Percentiles rank a stretch among this genome's conserved stretches.
Evolutionary conservation across 2,797 vertebrate species (phyloP).

Genomic region (Paedocypris micromegethes): DNA sequence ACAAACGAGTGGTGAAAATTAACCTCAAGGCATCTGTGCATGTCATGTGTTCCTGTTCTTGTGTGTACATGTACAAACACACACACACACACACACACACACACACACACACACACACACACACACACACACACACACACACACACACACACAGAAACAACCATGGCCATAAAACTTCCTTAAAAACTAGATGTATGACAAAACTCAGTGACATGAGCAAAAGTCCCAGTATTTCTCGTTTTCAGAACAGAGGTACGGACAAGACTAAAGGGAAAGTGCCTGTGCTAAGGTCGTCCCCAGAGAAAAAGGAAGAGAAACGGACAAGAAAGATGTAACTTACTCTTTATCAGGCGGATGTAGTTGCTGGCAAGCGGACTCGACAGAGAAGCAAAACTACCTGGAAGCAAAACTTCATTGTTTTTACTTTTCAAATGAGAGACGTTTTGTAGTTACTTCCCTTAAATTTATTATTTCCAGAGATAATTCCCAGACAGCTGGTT

Average conservation of each 20-base stretch:
- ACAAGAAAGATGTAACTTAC: slow-evolving; percentile 1
- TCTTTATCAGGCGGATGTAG: slow-evolving; percentile 2
- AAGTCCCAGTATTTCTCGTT: slow-evolving; percentile 4
- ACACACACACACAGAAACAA: too few species aligned
- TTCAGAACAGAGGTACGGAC: background rate
- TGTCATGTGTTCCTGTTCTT: too few species aligned
- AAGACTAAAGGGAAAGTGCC: slow-evolving; percentile 3
- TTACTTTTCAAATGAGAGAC: background rate
- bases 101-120: too few species aligned
- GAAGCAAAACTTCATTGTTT: slow-evolving; percentile 13
- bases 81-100: too few species aligned
- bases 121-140: too few species aligned
- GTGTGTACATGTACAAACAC: too few species aligned
- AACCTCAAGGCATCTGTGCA: too few species aligned
- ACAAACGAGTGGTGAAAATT: too few species aligned
- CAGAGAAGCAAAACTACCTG: background rate
- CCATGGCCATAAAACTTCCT: background rate
- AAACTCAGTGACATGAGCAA: background rate
- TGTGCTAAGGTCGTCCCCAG: background rate
- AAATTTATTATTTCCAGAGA: background rate
- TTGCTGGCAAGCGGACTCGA: background rate
- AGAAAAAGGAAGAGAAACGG: background rate
- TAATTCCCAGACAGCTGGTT: background rate
- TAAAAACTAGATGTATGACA: slow-evolving; percentile 18
- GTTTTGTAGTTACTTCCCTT: background rate